Evolutionary conservation across 2,888 invertebrate species (phyloP).

Genomic region (Drosophila colorata): DNA sequence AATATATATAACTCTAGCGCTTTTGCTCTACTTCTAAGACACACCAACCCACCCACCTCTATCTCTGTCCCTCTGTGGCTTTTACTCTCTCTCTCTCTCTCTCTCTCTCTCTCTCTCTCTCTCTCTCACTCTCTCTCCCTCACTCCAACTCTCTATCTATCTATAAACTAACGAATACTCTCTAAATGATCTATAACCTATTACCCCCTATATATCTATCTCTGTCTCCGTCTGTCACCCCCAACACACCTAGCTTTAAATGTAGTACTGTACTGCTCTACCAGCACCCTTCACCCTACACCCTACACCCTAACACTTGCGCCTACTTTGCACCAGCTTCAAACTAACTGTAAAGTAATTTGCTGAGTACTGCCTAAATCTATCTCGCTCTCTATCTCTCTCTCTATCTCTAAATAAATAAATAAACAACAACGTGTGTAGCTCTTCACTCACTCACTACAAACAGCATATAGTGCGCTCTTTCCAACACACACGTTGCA

Average conservation of each 20-base stretch:
- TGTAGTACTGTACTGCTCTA: constrained; percentile 51
- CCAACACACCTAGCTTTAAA: constrained; percentile 63
- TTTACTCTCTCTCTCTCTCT: constrained; percentile 25
- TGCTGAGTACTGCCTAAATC: constrained; percentile 27
- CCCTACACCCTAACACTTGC: constrained; percentile 39
- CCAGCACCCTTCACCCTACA: constrained; percentile 14
- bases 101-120: constrained; percentile 22
- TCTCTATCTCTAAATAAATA: constrained; percentile 10
- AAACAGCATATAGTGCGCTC: constrained; percentile 60
- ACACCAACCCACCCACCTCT: constrained; percentile 39
- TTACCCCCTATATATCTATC: constrained; percentile 30
- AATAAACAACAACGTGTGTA: constrained; percentile 39
- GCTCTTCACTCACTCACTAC: constrained; percentile 27
- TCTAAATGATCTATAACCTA: constrained; percentile 44
- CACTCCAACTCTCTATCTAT: background rate
- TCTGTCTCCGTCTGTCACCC: constrained; percentile 52
- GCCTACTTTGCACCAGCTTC: constrained; percentile 70
- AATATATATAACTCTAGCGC: constrained; percentile 60
- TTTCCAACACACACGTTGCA: constrained; percentile 65
- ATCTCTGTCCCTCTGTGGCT: constrained; percentile 34
- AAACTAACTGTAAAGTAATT: constrained; percentile 52
- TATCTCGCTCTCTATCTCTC: constrained; percentile 6
- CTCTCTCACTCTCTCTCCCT: constrained; percentile 10
- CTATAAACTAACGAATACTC: constrained; percentile 20
- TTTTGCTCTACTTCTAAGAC: constrained; percentile 72